Base-by-base conservation (phyloP, 2,797 vertebrate genomes). In the Trachops cirrhosus region DNA sequence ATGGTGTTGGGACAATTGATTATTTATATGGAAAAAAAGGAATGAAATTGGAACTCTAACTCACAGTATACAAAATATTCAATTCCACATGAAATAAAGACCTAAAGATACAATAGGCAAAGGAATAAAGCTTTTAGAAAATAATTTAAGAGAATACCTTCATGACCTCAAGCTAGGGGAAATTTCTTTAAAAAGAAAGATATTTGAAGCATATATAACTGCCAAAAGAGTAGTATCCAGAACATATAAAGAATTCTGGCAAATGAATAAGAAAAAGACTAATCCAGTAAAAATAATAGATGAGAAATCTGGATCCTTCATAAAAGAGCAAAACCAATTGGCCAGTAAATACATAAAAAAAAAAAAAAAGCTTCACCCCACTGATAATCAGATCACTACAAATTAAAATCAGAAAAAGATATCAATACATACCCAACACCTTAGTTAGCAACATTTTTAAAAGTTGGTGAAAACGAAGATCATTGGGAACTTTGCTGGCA, bases 231-330 rank as follows among this genome's bases (percentile, higher is more conserved):
- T 70, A 62, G 4, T 74, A 9, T 87, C 46, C 11, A 39, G 71
- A 87, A 79, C 10, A 52, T 67, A 78, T n/a, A 74, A 88, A 91
- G 46, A 80, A 88, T 89, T 91, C 21, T 95, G 48, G 54, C 15
- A 74, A 79, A 46, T 74, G 50, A 68, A 50, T 84, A 46, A 96
- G 71, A 73, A 91, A 85, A 91, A 78, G 46, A 71, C 16, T n/a
- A 86, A 75, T 89, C 32, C 26, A 62, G 0, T 62, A 34, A 12
- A n/a, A 44, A 86, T 70, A 59, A 79, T 67, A 21, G 6, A 62
- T 62, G 24, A n/a, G 22, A 50, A 77, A 57, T 93, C 64, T 82
- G 1, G 9, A 85, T 2, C 21, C 48, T 50, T 79, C 11, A n/a
- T 32, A 82, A 91, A 82, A 82, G 39, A 80, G 37, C 14, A 91